phyloP scores from a whole-genome alignment of 2,797 vertebrate species.

The Oreochromis mossambicus region DNA sequence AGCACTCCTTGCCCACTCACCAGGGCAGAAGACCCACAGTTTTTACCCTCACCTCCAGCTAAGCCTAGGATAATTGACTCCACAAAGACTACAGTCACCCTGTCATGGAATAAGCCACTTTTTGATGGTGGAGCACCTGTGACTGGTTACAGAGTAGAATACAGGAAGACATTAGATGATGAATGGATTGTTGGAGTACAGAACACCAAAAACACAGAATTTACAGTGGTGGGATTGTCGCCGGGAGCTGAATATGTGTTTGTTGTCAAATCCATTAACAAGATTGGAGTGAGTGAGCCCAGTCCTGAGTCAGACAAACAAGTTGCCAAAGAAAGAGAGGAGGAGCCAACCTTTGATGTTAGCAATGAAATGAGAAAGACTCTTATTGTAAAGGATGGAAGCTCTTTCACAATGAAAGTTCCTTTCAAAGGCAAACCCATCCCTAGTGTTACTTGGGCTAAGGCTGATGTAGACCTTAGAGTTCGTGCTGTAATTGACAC shows the following conservation, averaged over 20 bases:
- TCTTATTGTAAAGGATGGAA: conserved; percentile 91
- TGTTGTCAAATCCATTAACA: conserved; percentile 92
- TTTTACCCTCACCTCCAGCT: conserved; percentile 92
- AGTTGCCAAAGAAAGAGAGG: conserved; percentile 91
- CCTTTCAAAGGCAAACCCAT: conserved; percentile 94
- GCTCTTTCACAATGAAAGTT: conserved; percentile 93
- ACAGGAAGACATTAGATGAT: conserved; percentile 87
- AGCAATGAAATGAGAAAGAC: conserved; percentile 98
- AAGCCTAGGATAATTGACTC: conserved; percentile 94
- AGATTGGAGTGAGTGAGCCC: conserved; percentile 90
- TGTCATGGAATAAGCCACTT: conserved; percentile 91
- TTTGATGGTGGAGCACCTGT: conserved; percentile 96
- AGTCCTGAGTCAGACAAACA: conserved; percentile 90
- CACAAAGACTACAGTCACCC: conserved; percentile 84
- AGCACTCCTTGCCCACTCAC: conserved; percentile 85
- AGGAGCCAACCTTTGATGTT: conserved; percentile 95
- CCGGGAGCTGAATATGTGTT: conserved; percentile 91
- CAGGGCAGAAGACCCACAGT: conserved; percentile 93
- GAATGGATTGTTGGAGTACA: conserved; percentile 91
- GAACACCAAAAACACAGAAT: conserved; percentile 91
- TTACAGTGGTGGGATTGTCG: conserved; percentile 85
- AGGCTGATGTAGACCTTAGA: conserved; percentile 91
- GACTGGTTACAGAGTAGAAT: conserved; percentile 92
- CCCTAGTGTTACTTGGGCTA: conserved; percentile 89
- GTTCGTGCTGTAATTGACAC: conserved; percentile 90